These are phyloP conservation scores for Pteronotus mesoamericanus DNA, from an alignment of 2,797 vertebrate species.

Conservation along the genomic window DNA sequence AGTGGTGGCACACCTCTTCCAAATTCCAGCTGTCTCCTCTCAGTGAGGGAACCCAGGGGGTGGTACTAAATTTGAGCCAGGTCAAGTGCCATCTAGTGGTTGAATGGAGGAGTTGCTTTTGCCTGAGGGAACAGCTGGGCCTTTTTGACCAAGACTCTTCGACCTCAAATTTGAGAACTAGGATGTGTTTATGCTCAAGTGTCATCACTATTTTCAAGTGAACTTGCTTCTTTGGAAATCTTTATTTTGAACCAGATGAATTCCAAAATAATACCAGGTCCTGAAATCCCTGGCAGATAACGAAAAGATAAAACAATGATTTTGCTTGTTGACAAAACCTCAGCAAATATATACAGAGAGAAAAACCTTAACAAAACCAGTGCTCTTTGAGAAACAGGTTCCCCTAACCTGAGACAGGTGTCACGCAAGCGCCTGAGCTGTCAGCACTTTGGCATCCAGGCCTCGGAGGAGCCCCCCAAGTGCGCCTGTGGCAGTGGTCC, in stretches of 20 bases:
- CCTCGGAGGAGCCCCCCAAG: neutral
- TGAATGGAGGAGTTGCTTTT: neutral
- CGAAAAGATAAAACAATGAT: neutral
- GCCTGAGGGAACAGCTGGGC: neutral
- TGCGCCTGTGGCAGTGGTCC: neutral
- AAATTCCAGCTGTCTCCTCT: neutral
- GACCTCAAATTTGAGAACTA: neutral
- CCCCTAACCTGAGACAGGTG: neutral
- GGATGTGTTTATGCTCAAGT: neutral
- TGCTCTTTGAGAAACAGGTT: neutral
- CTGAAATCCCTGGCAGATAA: neutral
- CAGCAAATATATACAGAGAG: no score
- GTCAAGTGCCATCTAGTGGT: constrained; percentile 9
- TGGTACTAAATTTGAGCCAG: neutral
- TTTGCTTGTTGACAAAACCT: neutral
- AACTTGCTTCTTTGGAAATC: neutral
- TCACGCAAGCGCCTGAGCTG: neutral
- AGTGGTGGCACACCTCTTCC: neutral
- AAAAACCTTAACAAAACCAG: neutral
- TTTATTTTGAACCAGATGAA: neutral
- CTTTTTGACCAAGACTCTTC: neutral
- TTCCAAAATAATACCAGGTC: neutral
- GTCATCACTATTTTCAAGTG: neutral
- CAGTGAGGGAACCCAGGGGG: neutral
- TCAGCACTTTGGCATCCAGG: neutral